phyloP scores from a whole-genome alignment of 2,113 vertebrate species.

The Corythoichthys haematopterus region DNA sequence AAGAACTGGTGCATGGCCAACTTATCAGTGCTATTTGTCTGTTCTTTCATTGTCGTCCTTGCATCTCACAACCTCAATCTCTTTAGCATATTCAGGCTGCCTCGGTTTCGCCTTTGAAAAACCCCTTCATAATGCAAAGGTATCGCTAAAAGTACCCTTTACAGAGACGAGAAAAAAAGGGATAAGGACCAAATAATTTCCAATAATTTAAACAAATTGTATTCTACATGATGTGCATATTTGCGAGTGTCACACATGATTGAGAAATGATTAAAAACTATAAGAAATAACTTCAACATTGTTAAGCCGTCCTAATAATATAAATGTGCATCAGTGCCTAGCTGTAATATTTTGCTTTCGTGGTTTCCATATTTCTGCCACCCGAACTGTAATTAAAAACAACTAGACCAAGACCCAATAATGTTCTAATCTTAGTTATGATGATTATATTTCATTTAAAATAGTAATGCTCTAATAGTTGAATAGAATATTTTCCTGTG shows the following conservation, averaged over 20 bases:
- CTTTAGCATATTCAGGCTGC: constrained; percentile 21
- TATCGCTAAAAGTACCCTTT: constrained; percentile 38
- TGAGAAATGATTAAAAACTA: background rate
- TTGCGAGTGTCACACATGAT: background rate
- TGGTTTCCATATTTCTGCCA: background rate
- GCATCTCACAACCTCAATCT: constrained; percentile 13
- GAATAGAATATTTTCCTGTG: background rate
- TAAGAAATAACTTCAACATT: background rate
- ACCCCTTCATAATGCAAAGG: constrained; percentile 8
- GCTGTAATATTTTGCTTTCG: constrained; percentile 8
- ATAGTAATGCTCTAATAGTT: background rate
- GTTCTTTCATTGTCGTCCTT: background rate
- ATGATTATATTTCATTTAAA: background rate
- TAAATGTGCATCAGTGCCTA: constrained; percentile 6
- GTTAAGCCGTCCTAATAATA: background rate
- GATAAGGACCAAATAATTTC: constrained; percentile 1
- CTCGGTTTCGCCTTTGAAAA: constrained; percentile 31
- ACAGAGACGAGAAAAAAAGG: constrained; percentile 18
- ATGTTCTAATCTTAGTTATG: background rate
- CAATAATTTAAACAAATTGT: constrained; percentile 22
- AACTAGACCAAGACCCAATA: background rate
- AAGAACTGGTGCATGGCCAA: constrained; percentile 38
- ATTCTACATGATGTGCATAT: background rate
- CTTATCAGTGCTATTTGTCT: constrained; percentile 32
- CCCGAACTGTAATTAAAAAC: constrained; percentile 9